phyloP scores from a whole-genome alignment of 1,140 invertebrate genomes.

The Drosophila virilis region DNA sequence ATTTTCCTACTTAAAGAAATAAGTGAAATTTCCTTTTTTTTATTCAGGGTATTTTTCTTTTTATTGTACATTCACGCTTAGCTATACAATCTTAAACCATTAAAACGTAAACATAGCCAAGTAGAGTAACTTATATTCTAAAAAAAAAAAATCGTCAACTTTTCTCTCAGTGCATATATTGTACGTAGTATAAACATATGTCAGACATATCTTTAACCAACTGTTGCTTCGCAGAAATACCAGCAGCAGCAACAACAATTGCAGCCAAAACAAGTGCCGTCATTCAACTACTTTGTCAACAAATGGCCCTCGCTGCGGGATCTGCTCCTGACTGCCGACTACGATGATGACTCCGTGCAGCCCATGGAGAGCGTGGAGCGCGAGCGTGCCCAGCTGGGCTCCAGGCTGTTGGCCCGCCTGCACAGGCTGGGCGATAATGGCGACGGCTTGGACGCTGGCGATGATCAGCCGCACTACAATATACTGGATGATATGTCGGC shows the following conservation, averaged over 20 bases:
- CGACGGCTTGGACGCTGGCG: constrained; percentile 3
- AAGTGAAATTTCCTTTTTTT: no score
- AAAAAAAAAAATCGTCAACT: no score
- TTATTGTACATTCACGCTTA: no score
- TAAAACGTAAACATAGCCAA: no score
- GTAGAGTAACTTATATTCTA: no score
- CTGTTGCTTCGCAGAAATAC: constrained; percentile 22
- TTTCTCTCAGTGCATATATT: background rate
- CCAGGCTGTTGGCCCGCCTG: constrained; percentile 57
- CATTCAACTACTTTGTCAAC: constrained; percentile 45
- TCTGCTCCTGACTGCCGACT: constrained; percentile 62
- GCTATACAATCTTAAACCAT: no score
- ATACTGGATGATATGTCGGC: constrained; percentile 41
- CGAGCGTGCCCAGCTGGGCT: constrained; percentile 26
- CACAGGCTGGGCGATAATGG: constrained; percentile 51
- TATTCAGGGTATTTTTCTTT: no score
- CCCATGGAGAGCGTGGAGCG: constrained; percentile 51
- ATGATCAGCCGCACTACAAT: constrained; percentile 44
- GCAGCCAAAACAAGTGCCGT: constrained; percentile 31
- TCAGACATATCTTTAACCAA: background rate
- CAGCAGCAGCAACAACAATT: constrained; percentile 41
- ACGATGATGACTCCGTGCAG: constrained; percentile 47
- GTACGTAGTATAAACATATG: background rate
- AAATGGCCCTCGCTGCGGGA: constrained; percentile 76
- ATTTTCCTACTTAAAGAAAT: no score